Base-by-base conservation (phyloP, 2,888 invertebrate genomes). In the Xiphydria camelus region DNA sequence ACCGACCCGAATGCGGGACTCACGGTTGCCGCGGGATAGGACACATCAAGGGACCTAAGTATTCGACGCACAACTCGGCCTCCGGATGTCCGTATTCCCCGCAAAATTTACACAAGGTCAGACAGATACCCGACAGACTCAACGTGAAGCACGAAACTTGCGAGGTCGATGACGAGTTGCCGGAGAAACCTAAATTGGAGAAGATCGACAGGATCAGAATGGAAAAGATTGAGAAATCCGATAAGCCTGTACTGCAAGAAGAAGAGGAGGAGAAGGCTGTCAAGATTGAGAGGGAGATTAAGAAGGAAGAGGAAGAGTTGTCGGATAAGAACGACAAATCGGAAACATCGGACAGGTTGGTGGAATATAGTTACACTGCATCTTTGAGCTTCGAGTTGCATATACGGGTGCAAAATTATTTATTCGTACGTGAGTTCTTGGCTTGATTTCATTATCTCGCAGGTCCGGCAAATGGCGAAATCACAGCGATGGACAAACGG, bases 1-100 rank as follows among this genome's bases (percentile, higher is more conserved):
- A 81, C 36, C 75, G 77, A 33, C 81, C 87, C 22, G 83, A 86
- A 58, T 95, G 95, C 75, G 88, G 89, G 4, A 89, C 89, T 29
- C 83, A 85, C 25, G 94, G 94, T 0, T 96, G 96, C 72, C 85
- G 88, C 51, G 95, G 95, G 9, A 83, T 89, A 61, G 95, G 96
- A n/a, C 92, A 95, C 68, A 83, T 85, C 35, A 86, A 85, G 66
- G 91, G 91, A 39, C 85, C 89, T 12, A 85, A 86, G 68, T 85
- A 84, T 71, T 82, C 85, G 50, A 84, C 83, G 38, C 93, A 93
- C 77, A 81, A 82, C 41, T 81, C 82, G 14, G 82, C 84, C n/a
- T 81, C 84, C 37, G 82, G 86, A 43, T 92, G 92, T 71, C 92
- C 91, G 0, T 91, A 91, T 78, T 80, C 83, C 1, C 73, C 80